Conservation (phyloP, 2,888 invertebrate genomes). For the Quadriops clusia region DNA sequence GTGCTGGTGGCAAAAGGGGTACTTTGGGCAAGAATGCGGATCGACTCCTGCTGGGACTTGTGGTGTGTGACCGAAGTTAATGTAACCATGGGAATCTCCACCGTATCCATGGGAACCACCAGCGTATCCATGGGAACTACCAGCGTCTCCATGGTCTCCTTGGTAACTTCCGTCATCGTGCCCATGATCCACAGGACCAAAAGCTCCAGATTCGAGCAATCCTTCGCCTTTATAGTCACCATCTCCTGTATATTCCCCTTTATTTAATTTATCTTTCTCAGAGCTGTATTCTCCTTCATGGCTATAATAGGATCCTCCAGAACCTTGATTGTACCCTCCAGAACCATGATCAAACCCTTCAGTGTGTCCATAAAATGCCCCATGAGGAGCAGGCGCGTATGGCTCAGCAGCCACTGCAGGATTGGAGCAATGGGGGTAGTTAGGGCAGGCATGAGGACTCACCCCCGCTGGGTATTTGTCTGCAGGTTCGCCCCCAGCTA, state of each 20-base stretch:
- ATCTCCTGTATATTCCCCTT: slow-evolving; percentile 32
- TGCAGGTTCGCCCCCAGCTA: slow-evolving; percentile 34
- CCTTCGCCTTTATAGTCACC: slow-evolving; percentile 37
- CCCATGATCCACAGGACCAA: slow-evolving; percentile 7
- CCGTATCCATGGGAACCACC: no score
- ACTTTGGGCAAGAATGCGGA: slow-evolving; percentile 33
- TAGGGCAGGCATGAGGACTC: slow-evolving; percentile 35
- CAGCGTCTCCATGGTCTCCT: no score
- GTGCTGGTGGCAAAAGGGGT: slow-evolving; percentile 37
- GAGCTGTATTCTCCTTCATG: slow-evolving; percentile 13
- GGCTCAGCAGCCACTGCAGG: slow-evolving; percentile 33
- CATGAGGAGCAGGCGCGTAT: slow-evolving; percentile 21
- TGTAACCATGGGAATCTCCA: no score
- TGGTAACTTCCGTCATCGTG: no score
- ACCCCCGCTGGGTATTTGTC: slow-evolving; percentile 33
- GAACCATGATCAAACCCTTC: neutral
- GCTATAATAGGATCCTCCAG: no score
- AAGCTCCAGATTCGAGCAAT: slow-evolving; percentile 34
- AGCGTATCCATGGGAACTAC: no score
- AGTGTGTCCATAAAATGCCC: neutral
- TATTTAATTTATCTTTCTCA: slow-evolving; percentile 26
- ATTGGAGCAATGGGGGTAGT: slow-evolving; percentile 34
- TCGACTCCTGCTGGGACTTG: slow-evolving; percentile 34
- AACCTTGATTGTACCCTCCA: neutral
- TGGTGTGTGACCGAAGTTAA: slow-evolving; percentile 18